phyloP scores from a whole-genome alignment of 2,797 vertebrate species.

The Brachymystax lenok region DNA sequence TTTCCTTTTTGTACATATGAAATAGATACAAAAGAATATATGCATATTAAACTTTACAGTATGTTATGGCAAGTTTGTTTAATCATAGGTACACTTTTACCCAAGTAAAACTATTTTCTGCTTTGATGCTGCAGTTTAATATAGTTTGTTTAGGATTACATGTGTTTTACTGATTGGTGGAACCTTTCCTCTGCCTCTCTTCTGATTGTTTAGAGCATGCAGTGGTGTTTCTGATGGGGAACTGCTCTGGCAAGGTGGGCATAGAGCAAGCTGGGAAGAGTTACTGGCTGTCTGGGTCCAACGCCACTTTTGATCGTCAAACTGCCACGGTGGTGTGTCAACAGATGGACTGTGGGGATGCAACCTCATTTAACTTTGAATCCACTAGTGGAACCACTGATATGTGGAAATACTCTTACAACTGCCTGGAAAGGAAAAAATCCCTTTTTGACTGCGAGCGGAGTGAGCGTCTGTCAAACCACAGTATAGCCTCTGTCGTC shows the following conservation, averaged over 20 bases:
- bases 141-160: too few relatives aligned
- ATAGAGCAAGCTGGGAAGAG: not conserved
- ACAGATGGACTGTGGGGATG: constrained; percentile 5
- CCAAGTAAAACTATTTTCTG: too few relatives aligned
- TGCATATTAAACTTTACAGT: too few relatives aligned
- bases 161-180: too few relatives aligned
- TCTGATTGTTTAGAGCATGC: not conserved
- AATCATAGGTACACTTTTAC: too few relatives aligned
- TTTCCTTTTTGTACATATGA: too few relatives aligned
- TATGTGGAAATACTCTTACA: not conserved
- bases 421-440: not conserved
- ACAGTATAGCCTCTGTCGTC: not conserved
- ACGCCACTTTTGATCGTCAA: not conserved
- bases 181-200: too few relatives aligned
- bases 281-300: constrained; percentile 3
- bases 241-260: not conserved
- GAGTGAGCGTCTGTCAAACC: not conserved
- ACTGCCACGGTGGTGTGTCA: not conserved
- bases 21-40: too few relatives aligned
- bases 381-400: too few relatives aligned
- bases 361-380: not conserved
- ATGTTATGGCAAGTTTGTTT: too few relatives aligned
- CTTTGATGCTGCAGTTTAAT: too few relatives aligned
- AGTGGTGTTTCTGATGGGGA: not conserved
- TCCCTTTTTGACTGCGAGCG: not conserved